Percentiles rank a stretch among this genome's conserved stretches.
phyloP scores from a whole-genome alignment of 2,113 vertebrate species.

The Proterorhinus semilunaris region DNA sequence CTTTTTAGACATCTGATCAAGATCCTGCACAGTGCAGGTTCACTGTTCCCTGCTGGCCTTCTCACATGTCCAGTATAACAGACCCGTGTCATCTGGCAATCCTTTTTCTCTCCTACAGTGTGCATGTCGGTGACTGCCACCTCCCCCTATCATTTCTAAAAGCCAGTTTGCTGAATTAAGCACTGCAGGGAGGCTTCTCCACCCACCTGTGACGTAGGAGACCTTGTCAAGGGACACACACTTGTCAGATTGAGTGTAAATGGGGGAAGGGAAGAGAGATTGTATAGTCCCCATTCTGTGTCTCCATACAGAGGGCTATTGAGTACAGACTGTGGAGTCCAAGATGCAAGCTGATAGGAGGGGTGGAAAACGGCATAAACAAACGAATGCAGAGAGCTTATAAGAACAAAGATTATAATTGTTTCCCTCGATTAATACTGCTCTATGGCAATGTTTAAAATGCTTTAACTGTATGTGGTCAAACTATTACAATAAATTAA shows the following conservation, averaged over 20 bases:
- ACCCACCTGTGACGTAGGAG: conserved; percentile 60
- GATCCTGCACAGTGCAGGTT: conserved; percentile 26
- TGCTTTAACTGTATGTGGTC: background rate
- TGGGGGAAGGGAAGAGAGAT: conserved; percentile 15
- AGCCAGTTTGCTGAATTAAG: conserved; percentile 39
- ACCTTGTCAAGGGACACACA: conserved; percentile 58
- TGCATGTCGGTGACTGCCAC: conserved; percentile 35
- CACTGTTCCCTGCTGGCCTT: conserved; percentile 26
- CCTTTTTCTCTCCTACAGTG: conserved; percentile 31
- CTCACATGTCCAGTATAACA: conserved; percentile 18
- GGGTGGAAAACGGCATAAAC: conserved; percentile 54
- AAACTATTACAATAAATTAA: background rate
- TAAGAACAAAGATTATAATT: conserved; percentile 62
- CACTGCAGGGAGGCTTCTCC: conserved; percentile 51
- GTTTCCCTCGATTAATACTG: conserved; percentile 57
- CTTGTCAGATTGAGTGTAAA: conserved; percentile 40
- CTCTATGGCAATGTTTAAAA: conserved; percentile 17
- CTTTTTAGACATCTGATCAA: conserved; percentile 22
- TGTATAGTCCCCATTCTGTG: conserved; percentile 65
- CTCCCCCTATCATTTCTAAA: conserved; percentile 33
- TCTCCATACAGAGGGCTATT: conserved; percentile 71
- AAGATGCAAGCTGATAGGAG: conserved; percentile 69
- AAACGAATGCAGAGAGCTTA: conserved; percentile 52
- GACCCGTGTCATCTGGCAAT: conserved; percentile 34
- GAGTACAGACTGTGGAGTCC: conserved; percentile 58